phyloP scores from a whole-genome alignment of 2,888 invertebrate genomes.

The Thysanoteuthis rhombus region DNA sequence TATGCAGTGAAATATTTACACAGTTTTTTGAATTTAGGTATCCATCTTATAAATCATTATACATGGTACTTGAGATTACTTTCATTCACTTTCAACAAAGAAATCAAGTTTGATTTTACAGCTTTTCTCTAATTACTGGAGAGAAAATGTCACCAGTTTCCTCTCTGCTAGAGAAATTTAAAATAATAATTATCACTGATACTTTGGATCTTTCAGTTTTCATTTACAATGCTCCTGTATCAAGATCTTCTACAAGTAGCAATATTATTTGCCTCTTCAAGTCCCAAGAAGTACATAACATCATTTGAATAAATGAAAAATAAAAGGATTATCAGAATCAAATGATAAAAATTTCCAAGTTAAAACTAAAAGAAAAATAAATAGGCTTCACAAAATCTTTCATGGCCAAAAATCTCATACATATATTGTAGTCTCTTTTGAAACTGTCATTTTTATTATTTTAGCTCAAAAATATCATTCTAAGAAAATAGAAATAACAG shows the following conservation, averaged over 20 bases:
- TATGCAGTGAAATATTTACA: no score
- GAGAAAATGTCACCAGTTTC: no score
- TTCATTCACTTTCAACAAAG: no score
- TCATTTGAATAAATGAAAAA: neutral
- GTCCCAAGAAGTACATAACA: neutral
- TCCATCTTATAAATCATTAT: no score
- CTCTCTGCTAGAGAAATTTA: no score
- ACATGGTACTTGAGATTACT: no score
- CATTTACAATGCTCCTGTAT: no score
- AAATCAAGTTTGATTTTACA: no score
- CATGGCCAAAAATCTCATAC: neutral
- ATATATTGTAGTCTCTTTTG: neutral
- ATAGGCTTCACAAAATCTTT: neutral
- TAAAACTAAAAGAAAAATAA: neutral
- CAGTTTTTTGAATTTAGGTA: no score
- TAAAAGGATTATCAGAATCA: neutral
- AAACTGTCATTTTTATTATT: neutral
- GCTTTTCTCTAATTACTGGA: no score
- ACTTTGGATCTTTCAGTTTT: no score
- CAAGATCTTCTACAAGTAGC: neutral
- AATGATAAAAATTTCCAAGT: neutral
- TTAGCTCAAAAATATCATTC: neutral
- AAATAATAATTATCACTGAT: no score
- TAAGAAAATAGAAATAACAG: neutral
- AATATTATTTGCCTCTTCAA: neutral